Percentiles rank a stretch among this genome's conserved stretches.
These are phyloP conservation scores for Typhlichthys eigenmanni DNA, from an alignment of 2,797 vertebrate genomes.

Conservation along the genomic window DNA sequence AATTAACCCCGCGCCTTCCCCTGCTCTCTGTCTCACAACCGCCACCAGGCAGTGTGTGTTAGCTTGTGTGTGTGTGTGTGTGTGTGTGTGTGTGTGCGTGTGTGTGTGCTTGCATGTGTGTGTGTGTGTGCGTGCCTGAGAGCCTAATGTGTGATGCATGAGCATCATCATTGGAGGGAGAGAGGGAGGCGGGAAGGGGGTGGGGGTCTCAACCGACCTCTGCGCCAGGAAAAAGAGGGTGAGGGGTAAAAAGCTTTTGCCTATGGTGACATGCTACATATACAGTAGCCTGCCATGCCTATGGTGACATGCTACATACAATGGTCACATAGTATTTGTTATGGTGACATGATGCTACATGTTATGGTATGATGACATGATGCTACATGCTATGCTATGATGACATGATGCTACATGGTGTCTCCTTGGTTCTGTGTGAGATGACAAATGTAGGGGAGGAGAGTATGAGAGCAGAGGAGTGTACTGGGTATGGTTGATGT, in stretches of 20 bases:
- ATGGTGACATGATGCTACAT: no score
- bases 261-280: no score
- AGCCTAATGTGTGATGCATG: conserved; percentile 18
- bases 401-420: no score
- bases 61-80: neutral
- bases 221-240: no score
- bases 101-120: no score
- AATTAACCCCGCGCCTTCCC: conserved; percentile 24
- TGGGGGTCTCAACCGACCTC: no score
- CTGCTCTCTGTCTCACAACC: conserved; percentile 27
- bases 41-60: neutral
- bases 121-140: conserved; percentile 17
- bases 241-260: no score
- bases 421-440: neutral
- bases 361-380: no score
- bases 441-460: neutral
- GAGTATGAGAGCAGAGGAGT: conserved; percentile 7
- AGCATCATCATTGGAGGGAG: neutral
- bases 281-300: no score
- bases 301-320: no score
- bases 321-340: no score
- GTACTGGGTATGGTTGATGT: neutral
- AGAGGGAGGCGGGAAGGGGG: conserved; percentile 3
- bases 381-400: no score
- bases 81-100: neutral